Evolutionary conservation across 92 coral and sea anemone species (phyloP).

Genomic region (Plumapathes pennacea): DNA sequence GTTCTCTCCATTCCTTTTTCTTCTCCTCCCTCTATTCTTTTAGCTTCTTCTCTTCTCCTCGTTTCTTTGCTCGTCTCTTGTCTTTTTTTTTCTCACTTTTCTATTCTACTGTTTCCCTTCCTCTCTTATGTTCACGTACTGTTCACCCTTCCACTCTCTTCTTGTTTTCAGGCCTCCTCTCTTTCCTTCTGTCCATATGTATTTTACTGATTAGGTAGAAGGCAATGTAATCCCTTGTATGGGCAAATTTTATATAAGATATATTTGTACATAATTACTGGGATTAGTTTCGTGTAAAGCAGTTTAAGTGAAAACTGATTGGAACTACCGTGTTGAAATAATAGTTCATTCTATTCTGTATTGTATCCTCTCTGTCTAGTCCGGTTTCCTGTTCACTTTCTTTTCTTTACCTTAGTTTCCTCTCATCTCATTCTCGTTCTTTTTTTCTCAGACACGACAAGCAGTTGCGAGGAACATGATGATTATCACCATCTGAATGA

Average conservation of each 20-base stretch:
- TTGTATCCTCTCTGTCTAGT: not conserved
- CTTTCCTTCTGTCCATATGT: not conserved
- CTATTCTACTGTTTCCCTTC: not conserved
- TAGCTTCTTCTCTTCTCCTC: not conserved
- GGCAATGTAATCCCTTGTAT: no score
- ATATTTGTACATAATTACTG: no score
- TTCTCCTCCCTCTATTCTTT: not conserved
- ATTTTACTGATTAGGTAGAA: no score
- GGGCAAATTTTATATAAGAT: no score
- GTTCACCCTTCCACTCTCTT: not conserved
- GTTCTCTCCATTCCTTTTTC: not conserved
- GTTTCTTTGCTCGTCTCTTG: not conserved
- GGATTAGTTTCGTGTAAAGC: no score
- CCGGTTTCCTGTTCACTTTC: not conserved
- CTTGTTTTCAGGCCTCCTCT: not conserved
- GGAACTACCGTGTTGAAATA: no score
- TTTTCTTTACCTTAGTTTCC: not conserved
- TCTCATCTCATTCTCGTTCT: not conserved
- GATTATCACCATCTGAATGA: no score
- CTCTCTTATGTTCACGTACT: not conserved
- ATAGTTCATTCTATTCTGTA: not conserved
- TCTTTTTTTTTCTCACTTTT: not conserved
- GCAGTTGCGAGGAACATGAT: no score
- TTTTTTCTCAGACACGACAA: no score
- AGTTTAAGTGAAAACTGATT: no score